These are phyloP conservation scores for Melanerpes formicivorus DNA, from an alignment of 2,113 vertebrate genomes.

Conservation along the genomic window DNA sequence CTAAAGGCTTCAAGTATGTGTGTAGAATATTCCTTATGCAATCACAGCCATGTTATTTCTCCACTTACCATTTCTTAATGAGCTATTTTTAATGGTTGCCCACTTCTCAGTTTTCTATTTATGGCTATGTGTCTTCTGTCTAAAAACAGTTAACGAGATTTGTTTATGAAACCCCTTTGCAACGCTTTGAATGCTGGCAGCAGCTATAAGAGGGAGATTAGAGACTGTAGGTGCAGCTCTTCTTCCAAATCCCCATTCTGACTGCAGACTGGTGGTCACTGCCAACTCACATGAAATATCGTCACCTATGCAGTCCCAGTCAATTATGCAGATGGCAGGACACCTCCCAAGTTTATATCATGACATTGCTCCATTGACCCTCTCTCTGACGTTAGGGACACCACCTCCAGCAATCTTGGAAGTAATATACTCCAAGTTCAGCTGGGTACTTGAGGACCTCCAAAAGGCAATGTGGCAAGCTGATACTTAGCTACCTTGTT, in stretches of 20 bases:
- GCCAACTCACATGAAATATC: conserved; percentile 37
- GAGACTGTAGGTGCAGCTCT: conserved; percentile 47
- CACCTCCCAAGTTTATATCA: background rate
- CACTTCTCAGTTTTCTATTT: conserved; percentile 73
- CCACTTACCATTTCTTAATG: conserved; percentile 75
- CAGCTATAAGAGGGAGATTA: conserved; percentile 50
- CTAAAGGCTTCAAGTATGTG: conserved; percentile 5
- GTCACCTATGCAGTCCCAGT: background rate
- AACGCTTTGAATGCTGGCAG: conserved; percentile 69
- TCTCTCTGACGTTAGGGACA: background rate
- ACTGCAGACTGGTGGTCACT: background rate
- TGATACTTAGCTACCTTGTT: conserved; percentile 65
- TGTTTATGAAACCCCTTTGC: conserved; percentile 64
- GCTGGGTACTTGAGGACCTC: background rate
- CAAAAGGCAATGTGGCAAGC: conserved; percentile 41
- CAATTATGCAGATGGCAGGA: conserved; percentile 31
- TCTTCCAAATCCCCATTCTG: conserved; percentile 17
- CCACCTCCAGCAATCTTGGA: background rate
- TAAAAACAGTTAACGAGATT: conserved; percentile 72
- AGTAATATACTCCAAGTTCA: background rate
- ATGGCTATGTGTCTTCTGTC: conserved; percentile 63
- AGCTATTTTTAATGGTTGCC: conserved; percentile 72
- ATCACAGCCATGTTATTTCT: conserved; percentile 74
- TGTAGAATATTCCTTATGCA: conserved; percentile 71
- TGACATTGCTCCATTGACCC: conserved; percentile 7